A percentile compares a stretch with the other conserved stretches of the same genome.
These are phyloP conservation scores for Myrmecophaga tridactyla DNA, from an alignment of 2,113 vertebrate genomes.

Conservation along the genomic window DNA sequence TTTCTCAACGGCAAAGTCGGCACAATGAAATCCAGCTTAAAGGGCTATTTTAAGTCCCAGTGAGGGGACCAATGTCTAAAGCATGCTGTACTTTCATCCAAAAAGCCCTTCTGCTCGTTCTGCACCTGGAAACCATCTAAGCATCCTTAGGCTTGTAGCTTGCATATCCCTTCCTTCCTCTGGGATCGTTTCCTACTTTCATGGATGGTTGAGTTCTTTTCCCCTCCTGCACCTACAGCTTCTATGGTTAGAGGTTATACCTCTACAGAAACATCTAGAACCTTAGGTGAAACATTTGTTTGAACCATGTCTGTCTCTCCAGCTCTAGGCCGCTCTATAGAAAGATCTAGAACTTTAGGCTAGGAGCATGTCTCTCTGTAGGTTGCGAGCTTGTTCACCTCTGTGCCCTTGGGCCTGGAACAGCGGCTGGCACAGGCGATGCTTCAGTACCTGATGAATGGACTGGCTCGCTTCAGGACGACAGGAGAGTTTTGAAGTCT, in stretches of 20 bases:
- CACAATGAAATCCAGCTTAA: accelerated
- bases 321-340: not conserved
- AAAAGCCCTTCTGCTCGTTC: too few relatives aligned
- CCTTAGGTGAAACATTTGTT: not conserved
- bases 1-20: not conserved
- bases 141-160: accelerated
- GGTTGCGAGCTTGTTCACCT: accelerated
- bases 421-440: accelerated
- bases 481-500: too few relatives aligned
- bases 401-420: not conserved
- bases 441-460: accelerated
- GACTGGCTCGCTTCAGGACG: not conserved
- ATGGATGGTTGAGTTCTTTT: accelerated
- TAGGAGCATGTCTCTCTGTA: too few relatives aligned
- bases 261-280: not conserved
- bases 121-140: not conserved
- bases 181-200: not conserved
- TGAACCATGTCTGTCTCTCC: not conserved
- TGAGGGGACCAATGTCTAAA: not conserved
- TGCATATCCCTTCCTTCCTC: not conserved
- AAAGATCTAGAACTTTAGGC: not conserved
- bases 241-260: accelerated
- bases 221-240: not conserved
- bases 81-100: too few relatives aligned
- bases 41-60: accelerated